Evolutionary conservation across 2,113 vertebrate species (phyloP).

Genomic region (Indicator indicator): DNA sequence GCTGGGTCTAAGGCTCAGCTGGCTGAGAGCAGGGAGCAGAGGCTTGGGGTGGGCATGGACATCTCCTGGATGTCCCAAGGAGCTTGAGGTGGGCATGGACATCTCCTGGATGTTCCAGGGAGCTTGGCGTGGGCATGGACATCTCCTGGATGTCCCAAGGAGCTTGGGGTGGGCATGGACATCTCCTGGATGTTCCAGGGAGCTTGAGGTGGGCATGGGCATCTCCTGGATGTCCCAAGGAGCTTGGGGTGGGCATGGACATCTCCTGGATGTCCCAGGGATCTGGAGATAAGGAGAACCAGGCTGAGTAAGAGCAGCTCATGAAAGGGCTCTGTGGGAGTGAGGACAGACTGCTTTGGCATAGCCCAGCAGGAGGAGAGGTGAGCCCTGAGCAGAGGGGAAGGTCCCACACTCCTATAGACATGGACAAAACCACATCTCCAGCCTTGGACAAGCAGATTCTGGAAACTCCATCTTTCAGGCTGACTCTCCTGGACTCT

Average conservation of each 20-base stretch:
- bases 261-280: too few relatives aligned
- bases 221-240: too few relatives aligned
- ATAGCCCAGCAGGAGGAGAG: background rate
- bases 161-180: too few relatives aligned
- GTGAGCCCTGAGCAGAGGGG: fast-evolving
- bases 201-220: too few relatives aligned
- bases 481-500: background rate
- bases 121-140: too few relatives aligned
- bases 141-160: too few relatives aligned
- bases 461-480: background rate
- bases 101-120: too few relatives aligned
- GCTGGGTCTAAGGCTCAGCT: background rate
- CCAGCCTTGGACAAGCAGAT: background rate
- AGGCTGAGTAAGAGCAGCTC: background rate
- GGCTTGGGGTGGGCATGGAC: background rate
- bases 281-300: background rate
- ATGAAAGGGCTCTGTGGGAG: fast-evolving
- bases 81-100: too few relatives aligned
- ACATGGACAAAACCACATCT: background rate
- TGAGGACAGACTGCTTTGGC: fast-evolving
- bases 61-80: background rate
- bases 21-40: background rate
- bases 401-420: background rate
- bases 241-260: too few relatives aligned
- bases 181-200: too few relatives aligned